A percentile compares a stretch with the other conserved stretches of the same genome.
Evolutionary conservation across 2,888 invertebrate species (phyloP).

Genomic region (Sisyra nigra): DNA sequence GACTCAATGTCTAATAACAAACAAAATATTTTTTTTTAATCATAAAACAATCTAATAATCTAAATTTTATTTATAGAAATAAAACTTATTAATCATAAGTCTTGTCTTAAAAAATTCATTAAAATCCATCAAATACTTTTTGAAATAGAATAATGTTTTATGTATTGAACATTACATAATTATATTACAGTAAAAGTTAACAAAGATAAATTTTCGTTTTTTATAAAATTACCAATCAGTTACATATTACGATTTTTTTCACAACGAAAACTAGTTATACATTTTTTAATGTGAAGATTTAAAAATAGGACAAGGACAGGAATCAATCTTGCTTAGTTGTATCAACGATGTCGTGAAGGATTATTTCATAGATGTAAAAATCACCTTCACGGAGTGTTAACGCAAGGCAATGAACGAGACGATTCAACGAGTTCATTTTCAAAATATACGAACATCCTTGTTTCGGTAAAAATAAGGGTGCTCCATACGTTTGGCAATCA

Average conservation of each 20-base stretch:
- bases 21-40: too few species aligned
- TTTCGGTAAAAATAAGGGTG: constrained; percentile 40
- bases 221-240: too few species aligned
- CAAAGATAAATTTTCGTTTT: too few species aligned
- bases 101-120: too few species aligned
- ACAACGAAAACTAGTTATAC: neutral
- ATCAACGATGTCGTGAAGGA: constrained; percentile 14
- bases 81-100: too few species aligned
- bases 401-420: constrained; percentile 44
- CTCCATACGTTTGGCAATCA: constrained; percentile 44
- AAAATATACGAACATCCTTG: constrained; percentile 38
- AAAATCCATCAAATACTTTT: too few species aligned
- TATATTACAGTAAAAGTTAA: too few species aligned
- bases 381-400: constrained; percentile 34
- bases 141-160: too few species aligned
- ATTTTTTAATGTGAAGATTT: neutral
- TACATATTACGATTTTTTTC: neutral
- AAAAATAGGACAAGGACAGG: neutral
- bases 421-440: constrained; percentile 39
- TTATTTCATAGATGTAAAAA: constrained; percentile 25
- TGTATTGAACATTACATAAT: too few species aligned
- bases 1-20: too few species aligned
- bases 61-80: too few species aligned
- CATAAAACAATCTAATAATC: too few species aligned
- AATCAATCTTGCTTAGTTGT: neutral